Conservation (phyloP, 2,797 vertebrate species). For the Coregonus ussuriensis region DNA sequence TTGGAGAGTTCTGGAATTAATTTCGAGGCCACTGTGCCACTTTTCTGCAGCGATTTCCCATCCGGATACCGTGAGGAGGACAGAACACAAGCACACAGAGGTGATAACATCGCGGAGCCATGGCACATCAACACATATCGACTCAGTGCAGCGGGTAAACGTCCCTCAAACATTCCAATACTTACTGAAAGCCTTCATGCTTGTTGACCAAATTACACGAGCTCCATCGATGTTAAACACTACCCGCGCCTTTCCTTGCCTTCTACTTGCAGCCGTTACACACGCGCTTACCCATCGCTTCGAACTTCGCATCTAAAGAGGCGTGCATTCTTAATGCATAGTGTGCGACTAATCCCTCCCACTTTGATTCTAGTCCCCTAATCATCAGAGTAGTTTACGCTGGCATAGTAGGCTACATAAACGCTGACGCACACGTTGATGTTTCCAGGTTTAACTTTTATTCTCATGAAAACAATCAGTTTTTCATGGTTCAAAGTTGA, state of each 20-base stretch:
- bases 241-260: constrained; percentile 29
- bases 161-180: constrained; percentile 40
- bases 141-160: constrained; percentile 29
- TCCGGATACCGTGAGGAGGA: constrained; percentile 36
- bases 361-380: constrained; percentile 13
- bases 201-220: constrained; percentile 9
- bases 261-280: constrained; percentile 45
- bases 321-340: constrained; percentile 20
- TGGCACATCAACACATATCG: constrained; percentile 49
- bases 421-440: not conserved
- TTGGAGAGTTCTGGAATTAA: constrained; percentile 23
- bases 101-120: constrained; percentile 64
- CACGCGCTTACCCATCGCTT: constrained; percentile 36
- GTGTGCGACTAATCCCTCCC: constrained; percentile 50
- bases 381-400: not conserved
- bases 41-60: constrained; percentile 46
- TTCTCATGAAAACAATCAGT: too few relatives aligned
- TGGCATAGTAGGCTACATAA: not conserved
- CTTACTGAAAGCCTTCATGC: constrained; percentile 48
- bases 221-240: constrained; percentile 38
- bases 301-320: constrained; percentile 23
- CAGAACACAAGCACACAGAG: constrained; percentile 49
- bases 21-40: constrained; percentile 44
- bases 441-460: too few relatives aligned
- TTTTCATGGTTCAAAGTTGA: too few relatives aligned